These are phyloP conservation scores for Ochotona curzoniae DNA, from an alignment of 2,113 vertebrate genomes.

Conservation along the genomic window DNA sequence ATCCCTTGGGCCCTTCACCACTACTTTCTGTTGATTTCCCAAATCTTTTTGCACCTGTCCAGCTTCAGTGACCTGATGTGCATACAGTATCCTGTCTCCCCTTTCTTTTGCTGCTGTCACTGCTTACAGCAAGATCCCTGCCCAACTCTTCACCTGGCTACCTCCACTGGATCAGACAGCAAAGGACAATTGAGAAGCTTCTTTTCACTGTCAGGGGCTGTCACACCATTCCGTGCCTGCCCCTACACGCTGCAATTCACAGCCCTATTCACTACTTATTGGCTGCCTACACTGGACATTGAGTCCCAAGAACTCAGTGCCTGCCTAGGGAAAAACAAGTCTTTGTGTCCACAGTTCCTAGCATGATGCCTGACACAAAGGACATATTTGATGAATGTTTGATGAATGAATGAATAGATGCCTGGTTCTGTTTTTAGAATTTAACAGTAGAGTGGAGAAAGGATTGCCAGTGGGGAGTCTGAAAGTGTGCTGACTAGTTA, in stretches of 20 bases:
- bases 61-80: background rate
- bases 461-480: constrained; percentile 33
- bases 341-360: background rate
- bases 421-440: constrained; percentile 56
- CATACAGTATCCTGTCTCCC: too few species aligned
- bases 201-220: background rate
- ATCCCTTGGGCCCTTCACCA: background rate
- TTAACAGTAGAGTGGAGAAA: constrained; percentile 56
- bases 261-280: background rate
- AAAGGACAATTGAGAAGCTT: background rate
- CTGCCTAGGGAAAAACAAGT: background rate
- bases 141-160: background rate
- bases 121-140: background rate
- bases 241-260: background rate
- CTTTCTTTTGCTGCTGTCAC: background rate
- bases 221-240: background rate
- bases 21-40: background rate
- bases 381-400: constrained; percentile 20
- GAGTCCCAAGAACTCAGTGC: background rate
- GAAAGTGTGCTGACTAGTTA: constrained; percentile 13
- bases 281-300: background rate
- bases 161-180: background rate
- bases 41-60: background rate
- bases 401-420: constrained; percentile 26
- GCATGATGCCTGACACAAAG: background rate